These are phyloP conservation scores for Sebastes diaconus DNA, from an alignment of 2,797 vertebrate genomes.

Conservation along the genomic window DNA sequence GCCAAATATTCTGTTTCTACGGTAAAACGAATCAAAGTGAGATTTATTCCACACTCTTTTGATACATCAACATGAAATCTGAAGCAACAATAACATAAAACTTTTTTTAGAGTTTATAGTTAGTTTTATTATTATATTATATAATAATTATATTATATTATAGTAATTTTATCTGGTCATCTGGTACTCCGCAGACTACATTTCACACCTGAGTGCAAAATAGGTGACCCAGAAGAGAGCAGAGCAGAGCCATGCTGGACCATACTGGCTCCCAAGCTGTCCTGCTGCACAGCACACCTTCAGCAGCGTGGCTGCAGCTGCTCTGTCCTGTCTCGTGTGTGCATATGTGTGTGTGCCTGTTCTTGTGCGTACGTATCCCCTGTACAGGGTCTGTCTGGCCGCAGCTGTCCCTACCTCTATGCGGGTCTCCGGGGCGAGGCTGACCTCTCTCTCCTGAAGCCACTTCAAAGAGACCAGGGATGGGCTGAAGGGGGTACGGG, in stretches of 20 bases:
- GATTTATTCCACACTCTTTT: not conserved
- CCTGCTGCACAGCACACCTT: slow-evolving; percentile 74
- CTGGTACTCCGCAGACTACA: slow-evolving; percentile 66
- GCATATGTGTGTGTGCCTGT: slow-evolving; percentile 52
- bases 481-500: slow-evolving; percentile 53
- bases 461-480: slow-evolving; percentile 77
- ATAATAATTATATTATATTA: slow-evolving; percentile 12
- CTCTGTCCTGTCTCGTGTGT: slow-evolving; percentile 69
- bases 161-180: slow-evolving; percentile 56
- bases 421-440: slow-evolving; percentile 73
- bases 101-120: not conserved
- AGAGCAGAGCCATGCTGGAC: slow-evolving; percentile 67
- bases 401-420: slow-evolving; percentile 80
- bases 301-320: slow-evolving; percentile 74
- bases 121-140: slow-evolving; percentile 23
- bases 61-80: not conserved
- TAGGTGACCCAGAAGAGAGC: slow-evolving; percentile 82
- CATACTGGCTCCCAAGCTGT: slow-evolving; percentile 73
- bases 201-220: slow-evolving; percentile 78
- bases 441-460: slow-evolving; percentile 77
- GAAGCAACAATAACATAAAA: not conserved
- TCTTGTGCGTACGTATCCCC: slow-evolving; percentile 41
- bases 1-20: not conserved
- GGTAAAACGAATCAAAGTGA: not conserved
- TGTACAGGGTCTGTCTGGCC: slow-evolving; percentile 67